These are phyloP conservation scores for Drosophila ohnishii DNA, from an alignment of 1,140 invertebrate species.

Conservation along the genomic window DNA sequence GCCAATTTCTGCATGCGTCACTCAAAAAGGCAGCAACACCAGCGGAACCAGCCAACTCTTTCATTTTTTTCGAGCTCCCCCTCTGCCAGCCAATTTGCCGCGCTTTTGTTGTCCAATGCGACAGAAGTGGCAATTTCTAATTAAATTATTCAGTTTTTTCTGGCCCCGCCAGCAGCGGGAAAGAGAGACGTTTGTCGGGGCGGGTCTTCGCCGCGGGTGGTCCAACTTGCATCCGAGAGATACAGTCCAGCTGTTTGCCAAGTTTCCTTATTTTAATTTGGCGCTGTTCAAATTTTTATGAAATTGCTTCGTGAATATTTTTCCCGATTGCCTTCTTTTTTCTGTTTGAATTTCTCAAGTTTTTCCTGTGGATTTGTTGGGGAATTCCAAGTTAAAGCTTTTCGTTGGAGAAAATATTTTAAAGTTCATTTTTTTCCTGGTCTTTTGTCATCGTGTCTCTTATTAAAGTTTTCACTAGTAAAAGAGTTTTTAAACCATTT, in stretches of 20 bases:
- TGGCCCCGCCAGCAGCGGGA: conserved; percentile 10
- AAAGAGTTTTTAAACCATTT: neutral
- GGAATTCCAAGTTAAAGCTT: neutral
- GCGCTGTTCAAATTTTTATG: conserved; percentile 45
- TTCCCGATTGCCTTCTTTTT: conserved; percentile 16
- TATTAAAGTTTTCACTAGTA: neutral
- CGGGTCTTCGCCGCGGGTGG: conserved; percentile 37
- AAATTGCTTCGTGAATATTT: conserved; percentile 38
- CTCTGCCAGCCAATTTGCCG: conserved; percentile 66
- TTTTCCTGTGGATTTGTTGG: conserved; percentile 10
- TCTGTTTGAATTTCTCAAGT: conserved; percentile 4
- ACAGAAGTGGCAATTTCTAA: conserved; percentile 80
- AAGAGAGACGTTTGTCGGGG: conserved; percentile 9
- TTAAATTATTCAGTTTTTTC: conserved; percentile 77
- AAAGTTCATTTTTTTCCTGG: neutral
- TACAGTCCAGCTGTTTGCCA: conserved; percentile 52
- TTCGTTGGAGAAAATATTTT: neutral
- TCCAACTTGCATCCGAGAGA: conserved; percentile 33
- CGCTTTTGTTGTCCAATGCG: conserved; percentile 77
- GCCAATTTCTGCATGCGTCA: conserved; percentile 76
- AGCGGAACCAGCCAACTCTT: conserved; percentile 57
- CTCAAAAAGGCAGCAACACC: conserved; percentile 52
- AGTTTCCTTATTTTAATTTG: conserved; percentile 67
- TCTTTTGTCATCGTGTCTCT: too few relatives aligned
- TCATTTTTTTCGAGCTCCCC: conserved; percentile 9